These are phyloP conservation scores for Bombus impatiens DNA, from an alignment of 1,140 invertebrate genomes.

Conservation along the genomic window DNA sequence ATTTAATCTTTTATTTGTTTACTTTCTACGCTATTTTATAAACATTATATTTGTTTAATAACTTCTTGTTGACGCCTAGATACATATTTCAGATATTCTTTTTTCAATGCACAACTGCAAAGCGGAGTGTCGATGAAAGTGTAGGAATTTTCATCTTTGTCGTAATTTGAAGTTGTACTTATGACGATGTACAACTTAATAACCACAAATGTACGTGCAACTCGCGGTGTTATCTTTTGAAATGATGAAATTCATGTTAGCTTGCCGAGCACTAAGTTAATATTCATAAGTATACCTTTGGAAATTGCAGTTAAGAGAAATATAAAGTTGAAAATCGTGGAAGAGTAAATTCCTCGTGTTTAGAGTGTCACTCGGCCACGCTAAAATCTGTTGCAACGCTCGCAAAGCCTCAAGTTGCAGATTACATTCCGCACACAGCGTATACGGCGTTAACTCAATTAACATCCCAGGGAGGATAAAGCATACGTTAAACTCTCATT, in stretches of 20 bases:
- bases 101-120: too few relatives aligned
- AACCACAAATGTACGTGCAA: too few relatives aligned
- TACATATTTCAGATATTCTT: too few relatives aligned
- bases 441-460: slow-evolving; percentile 69
- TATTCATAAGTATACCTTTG: neutral
- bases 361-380: neutral
- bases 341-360: neutral
- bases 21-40: neutral
- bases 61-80: neutral
- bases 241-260: neutral
- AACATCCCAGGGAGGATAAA: slow-evolving; percentile 65
- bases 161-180: too few relatives aligned
- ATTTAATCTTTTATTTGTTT: neutral
- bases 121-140: too few relatives aligned
- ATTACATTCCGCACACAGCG: slow-evolving; percentile 59
- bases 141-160: too few relatives aligned
- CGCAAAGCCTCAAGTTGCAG: slow-evolving; percentile 41
- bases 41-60: neutral
- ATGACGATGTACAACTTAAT: too few relatives aligned
- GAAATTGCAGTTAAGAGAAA: neutral
- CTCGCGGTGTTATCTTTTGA: too few relatives aligned
- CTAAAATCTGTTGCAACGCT: slow-evolving; percentile 32
- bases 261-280: neutral
- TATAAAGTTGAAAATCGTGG: neutral
- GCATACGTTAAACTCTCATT: slow-evolving; percentile 68